Evolutionary conservation across 2,113 vertebrate genomes (phyloP), one percentile per base, ranked within the genome.

Genomic region (Mesembrinibis cayennensis): DNA sequence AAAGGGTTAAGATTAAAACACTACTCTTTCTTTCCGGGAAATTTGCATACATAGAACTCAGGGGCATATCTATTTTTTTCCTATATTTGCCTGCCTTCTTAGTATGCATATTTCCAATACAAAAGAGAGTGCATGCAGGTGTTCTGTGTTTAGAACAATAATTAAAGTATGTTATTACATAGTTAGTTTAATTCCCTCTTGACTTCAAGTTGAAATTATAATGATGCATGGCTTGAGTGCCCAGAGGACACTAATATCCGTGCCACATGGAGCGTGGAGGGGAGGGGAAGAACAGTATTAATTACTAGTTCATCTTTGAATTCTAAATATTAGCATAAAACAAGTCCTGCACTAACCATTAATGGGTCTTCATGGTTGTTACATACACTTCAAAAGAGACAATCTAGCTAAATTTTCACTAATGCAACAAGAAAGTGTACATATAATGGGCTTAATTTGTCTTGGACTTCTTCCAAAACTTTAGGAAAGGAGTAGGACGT

Each of bases 171-270:
- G 98, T 98, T 98, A 98, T 98, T 98, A 98, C 97, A 96, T 89
- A 95, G 98, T 97, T 98, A 97, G 98, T 98, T 98, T 98, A 99
- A 98, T 98, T 98, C 98, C 98, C 98, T 95, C 98, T 98, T 97
- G 98, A 98, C 96, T 98, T 98, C 96, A 97, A 98, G 98, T 98
- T 98, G 98, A 98, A 98, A 99, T 98, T 97, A 97, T 98, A 98
- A 99, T 98, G 98, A 96, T 96, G 96, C 98, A 97, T 90, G 45
- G 97, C 93, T 97, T 96, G 67, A 91, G 95, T 93, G 82, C 96
- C 92, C 82, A 94, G 90, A 94, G 97, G 94, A 97, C 81, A 83
- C 94, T 94, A 95, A 93, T 94, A 97, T 95, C 80, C 17, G 38
- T 92, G 88, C 82, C 61, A 84, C 91, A 58, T 82, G 82, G 82